A percentile compares a stretch with the other conserved stretches of the same genome.
Evolutionary conservation across 2,113 vertebrate genomes (phyloP).

Genomic region (Paedocypris sp.): DNA sequence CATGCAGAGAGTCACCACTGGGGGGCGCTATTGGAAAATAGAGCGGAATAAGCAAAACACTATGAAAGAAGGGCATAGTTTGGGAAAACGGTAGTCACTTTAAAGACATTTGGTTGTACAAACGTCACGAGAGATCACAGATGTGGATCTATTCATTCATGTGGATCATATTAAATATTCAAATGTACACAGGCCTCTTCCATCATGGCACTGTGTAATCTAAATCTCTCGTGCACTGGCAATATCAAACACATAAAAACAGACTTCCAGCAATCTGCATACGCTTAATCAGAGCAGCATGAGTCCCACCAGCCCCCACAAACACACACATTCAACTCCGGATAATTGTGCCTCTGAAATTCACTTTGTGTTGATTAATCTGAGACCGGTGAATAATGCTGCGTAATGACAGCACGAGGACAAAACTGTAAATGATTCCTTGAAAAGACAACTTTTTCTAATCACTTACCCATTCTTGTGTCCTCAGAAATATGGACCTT

Average conservation of each 20-base stretch:
- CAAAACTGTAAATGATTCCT: background rate
- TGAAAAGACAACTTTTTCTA: background rate
- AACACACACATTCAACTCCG: background rate
- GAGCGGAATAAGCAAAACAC: background rate
- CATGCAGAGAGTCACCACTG: background rate
- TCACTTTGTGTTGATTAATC: slow-evolving; percentile 13
- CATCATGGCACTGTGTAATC: background rate
- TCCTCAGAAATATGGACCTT: too few relatives aligned
- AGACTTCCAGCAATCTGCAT: slow-evolving; percentile 28
- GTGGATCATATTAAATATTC: slow-evolving; percentile 13
- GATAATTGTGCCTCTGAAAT: slow-evolving; percentile 20
- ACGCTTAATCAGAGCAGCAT: slow-evolving; percentile 33
- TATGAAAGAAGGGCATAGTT: background rate
- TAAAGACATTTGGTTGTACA: background rate
- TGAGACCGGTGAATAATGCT: slow-evolving; percentile 11
- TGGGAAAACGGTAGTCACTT: background rate
- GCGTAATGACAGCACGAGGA: slow-evolving; percentile 7
- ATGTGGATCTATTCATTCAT: slow-evolving; percentile 8
- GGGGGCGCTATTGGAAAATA: slow-evolving; percentile 20
- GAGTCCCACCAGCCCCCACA: slow-evolving; percentile 24
- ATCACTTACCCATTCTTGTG: background rate
- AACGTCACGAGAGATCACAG: slow-evolving; percentile 3
- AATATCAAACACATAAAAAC: slow-evolving; percentile 10
- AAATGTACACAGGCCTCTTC: background rate
- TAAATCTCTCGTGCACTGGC: background rate